Evolutionary conservation across 2,888 invertebrate genomes (phyloP).

Genomic region (Macaria liturata): DNA sequence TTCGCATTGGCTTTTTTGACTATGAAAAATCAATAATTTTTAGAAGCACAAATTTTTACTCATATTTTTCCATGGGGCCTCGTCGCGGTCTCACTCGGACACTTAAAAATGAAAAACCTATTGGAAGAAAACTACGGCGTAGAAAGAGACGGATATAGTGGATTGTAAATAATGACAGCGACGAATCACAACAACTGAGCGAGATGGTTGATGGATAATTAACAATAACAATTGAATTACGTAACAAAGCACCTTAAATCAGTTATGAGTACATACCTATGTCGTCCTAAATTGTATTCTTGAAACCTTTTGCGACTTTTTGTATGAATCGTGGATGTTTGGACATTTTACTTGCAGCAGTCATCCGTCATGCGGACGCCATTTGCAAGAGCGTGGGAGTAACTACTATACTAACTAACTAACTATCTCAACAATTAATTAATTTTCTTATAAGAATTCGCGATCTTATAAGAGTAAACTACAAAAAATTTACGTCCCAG

Average conservation of each 20-base stretch:
- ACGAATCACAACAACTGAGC: conserved; percentile 77
- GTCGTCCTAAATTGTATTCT: conserved; percentile 27
- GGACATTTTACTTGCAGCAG: conserved; percentile 56
- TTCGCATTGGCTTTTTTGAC: conserved; percentile 66
- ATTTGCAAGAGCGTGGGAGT: conserved; percentile 58
- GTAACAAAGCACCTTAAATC: conserved; percentile 43
- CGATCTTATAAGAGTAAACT: too few species aligned
- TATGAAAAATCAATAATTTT: conserved; percentile 82
- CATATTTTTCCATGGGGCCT: conserved; percentile 76
- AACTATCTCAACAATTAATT: too few species aligned
- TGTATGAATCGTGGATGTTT: conserved; percentile 38
- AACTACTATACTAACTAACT: conserved; percentile 5
- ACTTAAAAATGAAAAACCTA: conserved; percentile 79
- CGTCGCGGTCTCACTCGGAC: conserved; percentile 65
- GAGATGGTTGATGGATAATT: conserved; percentile 59
- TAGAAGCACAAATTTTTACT: conserved; percentile 75
- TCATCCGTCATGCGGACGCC: conserved; percentile 71
- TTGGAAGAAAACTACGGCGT: conserved; percentile 70
- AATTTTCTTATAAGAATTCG: too few species aligned
- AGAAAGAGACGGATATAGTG: conserved; percentile 72
- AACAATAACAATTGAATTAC: conserved; percentile 56
- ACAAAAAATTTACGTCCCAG: too few species aligned
- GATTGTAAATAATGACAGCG: conserved; percentile 78
- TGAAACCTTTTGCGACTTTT: conserved; percentile 31
- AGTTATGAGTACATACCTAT: conserved; percentile 44